Percentiles rank a stretch among this genome's conserved stretches.
Conservation (phyloP, 2,113 vertebrate genomes). For the Hemicordylus capensis region DNA sequence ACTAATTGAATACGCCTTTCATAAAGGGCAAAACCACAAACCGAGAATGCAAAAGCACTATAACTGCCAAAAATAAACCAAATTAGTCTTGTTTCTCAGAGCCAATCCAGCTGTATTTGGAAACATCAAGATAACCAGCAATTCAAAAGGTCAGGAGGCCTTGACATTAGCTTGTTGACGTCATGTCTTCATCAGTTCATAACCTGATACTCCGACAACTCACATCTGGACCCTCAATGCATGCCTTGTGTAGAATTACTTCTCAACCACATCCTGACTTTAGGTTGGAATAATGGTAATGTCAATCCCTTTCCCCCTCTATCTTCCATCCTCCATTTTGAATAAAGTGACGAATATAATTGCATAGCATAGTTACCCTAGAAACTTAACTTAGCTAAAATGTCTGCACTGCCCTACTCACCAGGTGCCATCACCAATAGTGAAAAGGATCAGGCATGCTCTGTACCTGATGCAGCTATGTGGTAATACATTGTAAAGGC, state of each 20-base stretch:
- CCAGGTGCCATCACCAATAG: not conserved
- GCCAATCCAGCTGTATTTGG: slow-evolving; percentile 1
- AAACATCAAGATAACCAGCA: slow-evolving; percentile 25
- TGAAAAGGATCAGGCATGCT: not conserved
- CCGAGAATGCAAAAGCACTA: not conserved
- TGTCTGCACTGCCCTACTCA: no score
- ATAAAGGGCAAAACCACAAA: not conserved
- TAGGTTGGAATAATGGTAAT: not conserved
- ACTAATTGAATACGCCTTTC: not conserved
- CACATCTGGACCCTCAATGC: not conserved
- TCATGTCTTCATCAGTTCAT: slow-evolving; percentile 1
- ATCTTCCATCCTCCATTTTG: not conserved
- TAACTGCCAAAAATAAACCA: slow-evolving; percentile 19
- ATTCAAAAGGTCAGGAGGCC: slow-evolving; percentile 21
- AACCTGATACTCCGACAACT: not conserved
- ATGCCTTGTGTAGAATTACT: not conserved
- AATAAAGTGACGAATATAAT: not conserved
- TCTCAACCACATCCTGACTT: slow-evolving; percentile 9
- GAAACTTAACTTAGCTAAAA: not conserved
- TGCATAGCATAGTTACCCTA: not conserved
- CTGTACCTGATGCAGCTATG: not conserved
- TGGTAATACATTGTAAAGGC: not conserved
- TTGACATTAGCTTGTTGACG: slow-evolving; percentile 12
- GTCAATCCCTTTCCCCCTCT: not conserved
- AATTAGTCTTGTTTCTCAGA: slow-evolving; percentile 21